phyloP scores from a whole-genome alignment of 1,140 invertebrate species.

The Zaprionus nigranus region DNA sequence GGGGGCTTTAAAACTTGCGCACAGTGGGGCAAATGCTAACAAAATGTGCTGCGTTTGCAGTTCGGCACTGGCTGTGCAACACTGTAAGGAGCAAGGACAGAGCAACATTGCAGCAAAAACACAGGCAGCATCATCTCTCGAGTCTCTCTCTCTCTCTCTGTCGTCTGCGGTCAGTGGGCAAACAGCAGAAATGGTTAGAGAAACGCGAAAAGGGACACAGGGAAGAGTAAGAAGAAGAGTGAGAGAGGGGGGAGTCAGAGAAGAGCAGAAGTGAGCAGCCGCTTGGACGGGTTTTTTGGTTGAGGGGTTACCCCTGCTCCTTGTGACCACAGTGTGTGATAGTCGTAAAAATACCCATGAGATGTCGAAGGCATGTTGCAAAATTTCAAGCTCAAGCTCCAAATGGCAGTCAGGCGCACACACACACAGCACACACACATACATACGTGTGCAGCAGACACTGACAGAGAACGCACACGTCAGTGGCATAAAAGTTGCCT shows the following conservation, averaged over 20 bases:
- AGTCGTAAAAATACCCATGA: constrained; percentile 80
- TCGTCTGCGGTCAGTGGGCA: constrained; percentile 47
- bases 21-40: constrained; percentile 14
- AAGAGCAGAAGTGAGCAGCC: neutral
- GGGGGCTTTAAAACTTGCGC: constrained; percentile 17
- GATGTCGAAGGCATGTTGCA: constrained; percentile 82
- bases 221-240: neutral
- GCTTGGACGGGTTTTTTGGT: constrained; percentile 42
- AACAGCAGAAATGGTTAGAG: constrained; percentile 34
- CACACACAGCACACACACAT: constrained; percentile 21
- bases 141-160: neutral
- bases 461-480: constrained; percentile 50
- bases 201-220: constrained; percentile 21
- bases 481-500: constrained; percentile 76
- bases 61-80: neutral
- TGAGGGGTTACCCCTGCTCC: neutral
- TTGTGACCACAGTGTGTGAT: constrained; percentile 44
- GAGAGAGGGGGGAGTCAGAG: neutral
- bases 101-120: constrained; percentile 21
- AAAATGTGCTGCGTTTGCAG: neutral
- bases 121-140: constrained; percentile 4
- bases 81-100: neutral
- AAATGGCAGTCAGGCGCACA: constrained; percentile 52
- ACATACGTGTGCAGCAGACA: constrained; percentile 13
- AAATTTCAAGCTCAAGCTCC: constrained; percentile 78